These are phyloP conservation scores for Chrysogorgia sp. DNA, from an alignment of 92 coral and sea anemone species.

Conservation along the genomic window DNA sequence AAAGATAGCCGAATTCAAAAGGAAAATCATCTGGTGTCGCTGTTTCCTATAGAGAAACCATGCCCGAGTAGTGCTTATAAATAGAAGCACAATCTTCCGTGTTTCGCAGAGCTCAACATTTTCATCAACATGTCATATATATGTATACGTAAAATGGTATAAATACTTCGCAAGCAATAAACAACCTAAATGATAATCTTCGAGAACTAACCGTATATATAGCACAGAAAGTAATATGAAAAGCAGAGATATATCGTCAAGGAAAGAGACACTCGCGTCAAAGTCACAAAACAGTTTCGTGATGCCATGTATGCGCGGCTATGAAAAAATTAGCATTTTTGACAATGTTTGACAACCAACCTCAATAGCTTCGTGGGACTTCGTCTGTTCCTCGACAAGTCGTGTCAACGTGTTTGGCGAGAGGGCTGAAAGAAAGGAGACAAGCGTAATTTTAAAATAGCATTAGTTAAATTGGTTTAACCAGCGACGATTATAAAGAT, in stretches of 20 bases:
- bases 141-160: not conserved
- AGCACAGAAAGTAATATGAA: too few relatives aligned
- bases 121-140: not conserved
- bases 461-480: not conserved
- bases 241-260: too few relatives aligned
- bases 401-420: conserved; percentile 83
- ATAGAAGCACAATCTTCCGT: too few relatives aligned
- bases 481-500: not conserved
- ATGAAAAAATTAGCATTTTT: not conserved
- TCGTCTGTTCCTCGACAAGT: conserved; percentile 90
- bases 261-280: not conserved
- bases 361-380: conserved; percentile 95
- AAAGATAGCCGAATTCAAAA: too few relatives aligned
- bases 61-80: too few relatives aligned
- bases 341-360: conserved; percentile 50
- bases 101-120: too few relatives aligned
- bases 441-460: not conserved
- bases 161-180: too few relatives aligned
- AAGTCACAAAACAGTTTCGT: too few relatives aligned
- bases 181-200: not conserved
- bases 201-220: too few relatives aligned
- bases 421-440: conserved; percentile 49
- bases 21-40: too few relatives aligned
- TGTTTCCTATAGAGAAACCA: too few relatives aligned
- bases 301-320: too few relatives aligned